These are phyloP conservation scores for Adineta ricciae DNA, from an alignment of 2,888 invertebrate species.

Conservation along the genomic window DNA sequence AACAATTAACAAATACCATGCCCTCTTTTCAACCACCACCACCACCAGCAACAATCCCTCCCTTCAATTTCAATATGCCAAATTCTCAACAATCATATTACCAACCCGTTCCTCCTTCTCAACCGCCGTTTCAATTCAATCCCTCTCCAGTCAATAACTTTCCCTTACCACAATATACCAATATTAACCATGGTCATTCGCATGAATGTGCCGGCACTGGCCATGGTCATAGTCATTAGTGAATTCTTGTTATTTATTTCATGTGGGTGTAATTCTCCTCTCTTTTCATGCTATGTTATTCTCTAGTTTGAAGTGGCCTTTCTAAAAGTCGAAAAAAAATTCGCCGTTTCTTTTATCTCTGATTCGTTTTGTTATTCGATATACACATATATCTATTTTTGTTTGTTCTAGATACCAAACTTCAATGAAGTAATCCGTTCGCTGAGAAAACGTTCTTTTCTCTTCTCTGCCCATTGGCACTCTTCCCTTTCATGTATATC, in stretches of 20 bases:
- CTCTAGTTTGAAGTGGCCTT: neutral
- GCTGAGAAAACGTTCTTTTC: neutral
- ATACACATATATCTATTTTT: neutral
- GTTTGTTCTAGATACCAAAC: neutral
- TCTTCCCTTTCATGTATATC: neutral
- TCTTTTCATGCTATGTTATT: neutral
- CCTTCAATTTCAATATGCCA: neutral
- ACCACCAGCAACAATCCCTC: neutral
- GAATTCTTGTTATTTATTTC: neutral
- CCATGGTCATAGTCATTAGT: constrained; percentile 21
- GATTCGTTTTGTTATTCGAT: neutral
- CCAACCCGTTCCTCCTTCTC: neutral
- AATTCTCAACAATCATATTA: neutral
- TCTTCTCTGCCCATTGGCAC: neutral
- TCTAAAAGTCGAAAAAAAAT: neutral
- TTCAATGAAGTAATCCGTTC: neutral
- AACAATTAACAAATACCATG: neutral
- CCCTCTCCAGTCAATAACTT: neutral
- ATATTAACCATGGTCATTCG: neutral
- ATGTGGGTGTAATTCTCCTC: neutral
- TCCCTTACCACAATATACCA: constrained; percentile 17
- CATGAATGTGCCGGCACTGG: neutral
- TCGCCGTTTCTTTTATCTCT: neutral
- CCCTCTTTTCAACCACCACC: neutral
- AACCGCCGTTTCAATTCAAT: constrained; percentile 14